Percentiles rank a stretch among this genome's conserved stretches.
These are phyloP conservation scores for Rissa tridactyla DNA, from an alignment of 2,113 vertebrate species.

Conservation along the genomic window DNA sequence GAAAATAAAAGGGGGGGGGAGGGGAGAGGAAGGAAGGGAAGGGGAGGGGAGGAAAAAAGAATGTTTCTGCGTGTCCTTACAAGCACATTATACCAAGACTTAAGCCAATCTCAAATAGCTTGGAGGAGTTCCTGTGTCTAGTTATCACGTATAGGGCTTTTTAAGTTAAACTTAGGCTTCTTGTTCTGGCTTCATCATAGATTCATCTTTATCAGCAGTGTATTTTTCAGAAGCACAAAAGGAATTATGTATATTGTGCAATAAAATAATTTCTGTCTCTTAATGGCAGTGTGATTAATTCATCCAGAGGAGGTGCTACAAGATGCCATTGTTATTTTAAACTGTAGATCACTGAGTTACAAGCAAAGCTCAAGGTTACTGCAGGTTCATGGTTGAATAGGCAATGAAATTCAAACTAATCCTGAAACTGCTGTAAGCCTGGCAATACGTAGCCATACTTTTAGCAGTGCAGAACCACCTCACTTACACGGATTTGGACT, in stretches of 20 bases:
- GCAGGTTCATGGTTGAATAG: neutral
- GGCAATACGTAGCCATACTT: neutral
- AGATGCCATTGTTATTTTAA: neutral
- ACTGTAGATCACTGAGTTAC: neutral
- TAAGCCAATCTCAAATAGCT: neutral
- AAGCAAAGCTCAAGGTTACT: neutral
- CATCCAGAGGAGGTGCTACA: neutral
- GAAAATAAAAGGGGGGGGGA: neutral
- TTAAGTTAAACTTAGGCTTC: neutral
- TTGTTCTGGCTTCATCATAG: neutral
- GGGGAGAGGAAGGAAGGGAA: no score
- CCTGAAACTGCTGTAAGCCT: neutral
- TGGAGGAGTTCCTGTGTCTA: neutral
- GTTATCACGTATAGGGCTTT: neutral
- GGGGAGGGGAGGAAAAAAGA: accelerated
- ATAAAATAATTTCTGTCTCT: neutral
- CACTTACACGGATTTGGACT: neutral
- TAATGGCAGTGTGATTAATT: neutral
- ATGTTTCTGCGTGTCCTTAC: neutral
- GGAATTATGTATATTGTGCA: neutral
- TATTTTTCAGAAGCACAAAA: neutral
- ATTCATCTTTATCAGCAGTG: neutral
- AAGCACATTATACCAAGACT: neutral
- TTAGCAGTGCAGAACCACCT: neutral
- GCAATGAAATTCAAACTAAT: neutral